Evolutionary conservation across 1,140 invertebrate species (phyloP).

Genomic region (Telenomus remus): DNA sequence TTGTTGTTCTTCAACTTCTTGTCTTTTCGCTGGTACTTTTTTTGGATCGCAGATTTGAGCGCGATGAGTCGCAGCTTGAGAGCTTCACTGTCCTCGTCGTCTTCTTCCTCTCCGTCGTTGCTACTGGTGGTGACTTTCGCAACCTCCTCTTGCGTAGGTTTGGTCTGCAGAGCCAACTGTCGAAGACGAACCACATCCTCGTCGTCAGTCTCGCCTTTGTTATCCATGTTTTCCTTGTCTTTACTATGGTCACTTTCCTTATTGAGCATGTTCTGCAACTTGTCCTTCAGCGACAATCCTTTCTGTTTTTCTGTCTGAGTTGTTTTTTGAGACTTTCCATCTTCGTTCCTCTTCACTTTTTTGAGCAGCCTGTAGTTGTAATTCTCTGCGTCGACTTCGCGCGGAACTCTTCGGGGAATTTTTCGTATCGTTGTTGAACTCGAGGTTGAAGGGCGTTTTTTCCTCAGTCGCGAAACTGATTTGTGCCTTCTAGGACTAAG

Average conservation of each 20-base stretch:
- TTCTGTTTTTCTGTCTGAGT: slow-evolving; percentile 47
- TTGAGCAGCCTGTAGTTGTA: slow-evolving; percentile 63
- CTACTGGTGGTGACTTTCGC: slow-evolving; percentile 7
- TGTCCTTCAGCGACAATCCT: slow-evolving; percentile 68
- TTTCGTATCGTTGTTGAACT: not conserved
- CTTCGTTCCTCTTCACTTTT: slow-evolving; percentile 64
- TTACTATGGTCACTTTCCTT: slow-evolving; percentile 11
- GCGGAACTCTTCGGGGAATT: not conserved
- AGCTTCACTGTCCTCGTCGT: slow-evolving; percentile 66
- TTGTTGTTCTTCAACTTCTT: slow-evolving; percentile 7
- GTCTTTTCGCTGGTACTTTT: slow-evolving; percentile 65
- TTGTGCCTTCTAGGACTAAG: no score
- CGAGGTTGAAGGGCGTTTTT: no score
- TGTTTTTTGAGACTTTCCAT: slow-evolving; percentile 27
- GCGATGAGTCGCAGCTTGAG: slow-evolving; percentile 67
- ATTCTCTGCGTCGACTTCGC: slow-evolving; percentile 26
- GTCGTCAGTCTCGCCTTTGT: slow-evolving; percentile 51
- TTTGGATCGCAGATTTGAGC: slow-evolving; percentile 67
- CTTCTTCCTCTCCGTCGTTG: slow-evolving; percentile 62
- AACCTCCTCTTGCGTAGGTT: slow-evolving; percentile 58
- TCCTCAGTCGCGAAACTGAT: no score
- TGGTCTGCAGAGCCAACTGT: slow-evolving; percentile 68
- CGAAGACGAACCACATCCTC: slow-evolving; percentile 65
- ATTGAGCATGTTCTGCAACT: slow-evolving; percentile 68
- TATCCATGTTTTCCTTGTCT: slow-evolving; percentile 24